Evolutionary conservation across 1,140 invertebrate genomes (phyloP), one percentile per base, ranked within the genome.

Genomic region (Drosophila arawakana): DNA sequence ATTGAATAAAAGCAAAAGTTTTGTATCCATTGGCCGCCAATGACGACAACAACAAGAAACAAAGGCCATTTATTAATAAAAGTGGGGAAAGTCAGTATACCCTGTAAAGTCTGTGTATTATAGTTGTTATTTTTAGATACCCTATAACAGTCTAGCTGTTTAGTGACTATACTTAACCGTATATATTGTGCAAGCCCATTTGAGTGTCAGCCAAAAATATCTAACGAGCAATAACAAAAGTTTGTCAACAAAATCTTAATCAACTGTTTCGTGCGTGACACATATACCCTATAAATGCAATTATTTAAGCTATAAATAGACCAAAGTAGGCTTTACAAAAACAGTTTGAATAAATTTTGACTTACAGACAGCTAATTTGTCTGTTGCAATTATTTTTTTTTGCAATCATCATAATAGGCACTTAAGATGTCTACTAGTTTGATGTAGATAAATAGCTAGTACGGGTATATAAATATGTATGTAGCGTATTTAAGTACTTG

Each of bases 1-100:
- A 60, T 73, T 9, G 44, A 55, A 63, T 62, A 57, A 71, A 63
- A 68, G 57, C 41, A 73, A 55, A 73, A 68, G 57, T 68, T 35
- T 52, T 34, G 8, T 21, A 21, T 21, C 18, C 46, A 21, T 9
- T 18, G 21, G 3, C 21, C 10, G 2, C n/a, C 43, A 44, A 13
- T 13, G n/a, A 7, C 43, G 13, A 44, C 47, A 52, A 13, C 25
- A 30, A 30, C 25, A 30, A 30, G 25, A 3, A 30, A 30, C 25
- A 52, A 35, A 52, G 49, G 30, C n/a, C 25, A 1, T 52, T 52
- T 46, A 18, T 18, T 7, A 46, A 13, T 15, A 46, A 46, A 15
- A 46, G 44, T 46, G 44, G 4, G 25, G 13, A 54, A 34, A 5
- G 13, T 13, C 34, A 35, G 50, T 30, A 54, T 54, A 54, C 50